Base-by-base conservation (phyloP, 2,113 vertebrate species). In the Rattus rattus region DNA sequence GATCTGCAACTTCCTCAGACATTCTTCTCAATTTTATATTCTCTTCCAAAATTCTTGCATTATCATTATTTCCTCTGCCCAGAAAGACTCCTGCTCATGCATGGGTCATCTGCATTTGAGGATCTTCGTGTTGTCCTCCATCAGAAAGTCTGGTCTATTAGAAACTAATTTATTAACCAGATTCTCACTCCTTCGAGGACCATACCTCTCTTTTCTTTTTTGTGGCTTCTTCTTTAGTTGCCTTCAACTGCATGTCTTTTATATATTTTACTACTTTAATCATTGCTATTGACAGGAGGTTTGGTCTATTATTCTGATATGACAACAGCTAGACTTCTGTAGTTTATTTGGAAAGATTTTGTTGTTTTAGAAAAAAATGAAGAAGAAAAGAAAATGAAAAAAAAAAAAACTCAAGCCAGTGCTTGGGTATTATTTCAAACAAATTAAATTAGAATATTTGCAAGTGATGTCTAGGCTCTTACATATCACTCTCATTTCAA, bases 371-470 rank as follows among this genome's bases (percentile, higher is more conserved):
- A 67, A 65, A 61, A 52, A 6, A 39, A 28, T 11, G 52, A 70
- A 90, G 83, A 98, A 26, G 2, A 26, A 61, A 39, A 59, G 6
- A 61, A 39, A 43, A 39, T 2, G 0, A 39, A 59, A 43, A 83
- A 83, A 7, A 0, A 39, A 59, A 43, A 83, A 83, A 7, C 11
- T 6, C 96, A 96, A 93, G 87, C 79, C 87, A 94, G 39, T 93
- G 47, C 11, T 96, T 96, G 93, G 96, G 92, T 84, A 54, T 93
- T 69, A 90, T 36, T 97, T 96, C 96, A 94, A 92, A 84, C 69
- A 91, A 96, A 96, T 96, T 97, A 96, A 96, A 83, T 94, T 80
- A 87, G 63, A 88, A 80, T 97, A 98, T 94, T 90, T 95, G 69
- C 54, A 94, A 97, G n/a, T 92, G 47, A 39, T 89, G 83, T 85